phyloP scores from a whole-genome alignment of 1,140 invertebrate genomes.

The Drosophila cardini region DNA sequence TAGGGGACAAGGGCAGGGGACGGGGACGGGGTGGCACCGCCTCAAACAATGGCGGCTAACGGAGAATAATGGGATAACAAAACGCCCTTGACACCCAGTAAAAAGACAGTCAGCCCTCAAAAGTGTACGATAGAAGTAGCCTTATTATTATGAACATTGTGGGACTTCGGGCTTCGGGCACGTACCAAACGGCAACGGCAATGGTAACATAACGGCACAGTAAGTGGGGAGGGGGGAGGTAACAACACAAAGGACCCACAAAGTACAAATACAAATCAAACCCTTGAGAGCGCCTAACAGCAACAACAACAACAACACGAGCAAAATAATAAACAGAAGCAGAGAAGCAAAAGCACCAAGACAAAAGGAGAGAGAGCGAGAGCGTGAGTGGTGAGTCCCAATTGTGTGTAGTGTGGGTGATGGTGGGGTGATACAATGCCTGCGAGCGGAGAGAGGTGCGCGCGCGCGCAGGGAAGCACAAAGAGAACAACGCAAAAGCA shows the following conservation, averaged over 20 bases:
- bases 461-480: slow-evolving; percentile 11
- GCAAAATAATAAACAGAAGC: slow-evolving; percentile 72
- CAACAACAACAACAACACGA: slow-evolving; percentile 30
- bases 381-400: slow-evolving; percentile 1
- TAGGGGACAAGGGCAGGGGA: background rate
- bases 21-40: slow-evolving; percentile 27
- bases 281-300: slow-evolving; percentile 71
- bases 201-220: background rate
- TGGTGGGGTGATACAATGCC: background rate
- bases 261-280: slow-evolving; percentile 78
- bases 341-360: slow-evolving; percentile 7
- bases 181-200: slow-evolving; percentile 64
- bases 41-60: slow-evolving; percentile 78
- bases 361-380: slow-evolving; percentile 13
- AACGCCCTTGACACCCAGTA: slow-evolving; percentile 85
- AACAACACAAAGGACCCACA: slow-evolving; percentile 62
- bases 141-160: slow-evolving; percentile 82
- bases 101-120: slow-evolving; percentile 80
- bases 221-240: background rate
- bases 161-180: slow-evolving; percentile 39
- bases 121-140: slow-evolving; percentile 66
- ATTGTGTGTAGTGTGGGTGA: no score
- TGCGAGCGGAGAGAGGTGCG: background rate
- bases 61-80: slow-evolving; percentile 84
- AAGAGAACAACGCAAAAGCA: slow-evolving; percentile 28